phyloP scores from a whole-genome alignment of 1,140 invertebrate species.

The Drosophila saltans region DNA sequence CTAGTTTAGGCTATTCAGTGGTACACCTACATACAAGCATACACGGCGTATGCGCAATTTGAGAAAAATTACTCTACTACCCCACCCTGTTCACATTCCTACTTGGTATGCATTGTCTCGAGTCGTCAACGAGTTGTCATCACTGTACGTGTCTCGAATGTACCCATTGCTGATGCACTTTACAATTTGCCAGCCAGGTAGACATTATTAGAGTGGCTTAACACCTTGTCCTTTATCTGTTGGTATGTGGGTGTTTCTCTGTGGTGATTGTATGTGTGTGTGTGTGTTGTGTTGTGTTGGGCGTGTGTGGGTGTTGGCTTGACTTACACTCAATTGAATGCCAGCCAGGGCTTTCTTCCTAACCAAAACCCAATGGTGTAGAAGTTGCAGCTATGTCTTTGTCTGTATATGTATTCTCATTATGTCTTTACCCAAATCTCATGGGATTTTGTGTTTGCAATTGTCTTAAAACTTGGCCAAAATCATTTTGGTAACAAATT shows the following conservation, averaged over 20 bases:
- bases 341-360: neutral
- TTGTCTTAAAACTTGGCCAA: neutral
- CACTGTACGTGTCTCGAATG: conserved; percentile 31
- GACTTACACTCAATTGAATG: conserved; percentile 45
- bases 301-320: conserved; percentile 5
- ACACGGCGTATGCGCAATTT: conserved; percentile 59
- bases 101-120: conserved; percentile 9
- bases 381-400: neutral
- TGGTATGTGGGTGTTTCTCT: too few relatives aligned
- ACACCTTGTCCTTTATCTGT: conserved; percentile 40
- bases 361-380: neutral
- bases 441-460: conserved; percentile 1
- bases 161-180: conserved; percentile 21
- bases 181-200: conserved; percentile 43
- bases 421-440: conserved; percentile 20
- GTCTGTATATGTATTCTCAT: conserved; percentile 16
- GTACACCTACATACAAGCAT: conserved; percentile 6
- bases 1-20: too few relatives aligned
- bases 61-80: conserved; percentile 3
- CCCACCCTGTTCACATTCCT: neutral
- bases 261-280: too few relatives aligned
- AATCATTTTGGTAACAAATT: neutral
- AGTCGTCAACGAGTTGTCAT: conserved; percentile 55
- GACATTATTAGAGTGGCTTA: conserved; percentile 35
- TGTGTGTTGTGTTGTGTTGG: too few relatives aligned